These are phyloP conservation scores for Drosophila multiciliata DNA, from an alignment of 2,888 invertebrate species.

Conservation along the genomic window DNA sequence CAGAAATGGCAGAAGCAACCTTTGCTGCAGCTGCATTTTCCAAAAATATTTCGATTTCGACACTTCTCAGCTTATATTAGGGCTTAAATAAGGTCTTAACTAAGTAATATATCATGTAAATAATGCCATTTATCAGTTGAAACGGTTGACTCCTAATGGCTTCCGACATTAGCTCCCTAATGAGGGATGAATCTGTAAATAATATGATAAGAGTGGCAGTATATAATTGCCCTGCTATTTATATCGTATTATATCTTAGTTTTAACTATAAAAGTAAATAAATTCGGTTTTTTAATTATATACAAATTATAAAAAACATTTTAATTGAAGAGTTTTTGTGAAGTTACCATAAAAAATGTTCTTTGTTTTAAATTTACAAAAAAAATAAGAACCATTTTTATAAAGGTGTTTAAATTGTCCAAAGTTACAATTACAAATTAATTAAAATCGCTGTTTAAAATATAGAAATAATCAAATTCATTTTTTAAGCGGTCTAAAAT, in stretches of 20 bases:
- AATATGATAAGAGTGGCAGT: neutral
- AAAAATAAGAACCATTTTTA: neutral
- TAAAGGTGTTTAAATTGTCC: neutral
- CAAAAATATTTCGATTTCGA: neutral
- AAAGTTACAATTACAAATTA: neutral
- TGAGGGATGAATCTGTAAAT: neutral
- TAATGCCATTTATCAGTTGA: conserved; percentile 3
- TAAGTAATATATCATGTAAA: neutral
- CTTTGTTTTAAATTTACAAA: neutral
- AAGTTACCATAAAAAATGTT: neutral
- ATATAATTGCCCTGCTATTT: neutral
- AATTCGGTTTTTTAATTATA: neutral
- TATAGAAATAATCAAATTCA: neutral
- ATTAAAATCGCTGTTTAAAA: neutral
- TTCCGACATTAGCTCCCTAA: conserved; percentile 22
- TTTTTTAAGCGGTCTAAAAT: neutral
- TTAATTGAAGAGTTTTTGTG: neutral
- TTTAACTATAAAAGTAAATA: neutral
- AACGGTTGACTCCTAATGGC: conserved; percentile 23
- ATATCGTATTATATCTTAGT: neutral
- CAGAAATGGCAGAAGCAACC: conserved; percentile 39
- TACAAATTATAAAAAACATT: neutral
- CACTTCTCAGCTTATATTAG: neutral
- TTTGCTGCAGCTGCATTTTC: conserved; percentile 18
- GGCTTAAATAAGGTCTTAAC: neutral